Percentiles rank a stretch among this genome's conserved stretches.
These are phyloP conservation scores for Drosophila erecta DNA, from an alignment of 1,140 invertebrate genomes.

Conservation along the genomic window DNA sequence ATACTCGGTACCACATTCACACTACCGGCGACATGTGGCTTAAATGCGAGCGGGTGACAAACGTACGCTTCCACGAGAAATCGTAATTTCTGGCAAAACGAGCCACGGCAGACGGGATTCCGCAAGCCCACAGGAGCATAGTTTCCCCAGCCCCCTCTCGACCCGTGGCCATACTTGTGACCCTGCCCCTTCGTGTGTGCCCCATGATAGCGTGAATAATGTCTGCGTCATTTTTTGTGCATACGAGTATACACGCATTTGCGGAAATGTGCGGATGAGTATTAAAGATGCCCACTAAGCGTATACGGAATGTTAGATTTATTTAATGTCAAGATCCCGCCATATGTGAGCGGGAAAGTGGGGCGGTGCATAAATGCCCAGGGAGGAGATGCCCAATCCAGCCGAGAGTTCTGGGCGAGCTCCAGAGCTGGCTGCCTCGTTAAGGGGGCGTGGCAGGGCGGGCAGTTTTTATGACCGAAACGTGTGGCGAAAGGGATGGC, in stretches of 20 bases:
- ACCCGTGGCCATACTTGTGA: neutral
- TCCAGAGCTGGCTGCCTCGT: constrained; percentile 62
- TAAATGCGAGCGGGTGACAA: constrained; percentile 48
- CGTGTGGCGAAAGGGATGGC: constrained; percentile 43
- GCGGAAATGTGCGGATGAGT: constrained; percentile 45
- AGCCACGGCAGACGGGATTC: constrained; percentile 35
- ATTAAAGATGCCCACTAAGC: constrained; percentile 79
- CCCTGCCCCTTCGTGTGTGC: constrained; percentile 29
- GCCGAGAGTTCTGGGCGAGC: constrained; percentile 29
- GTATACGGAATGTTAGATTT: constrained; percentile 75
- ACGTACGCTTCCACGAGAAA: constrained; percentile 58
- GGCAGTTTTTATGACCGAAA: constrained; percentile 77
- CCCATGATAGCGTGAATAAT: constrained; percentile 83
- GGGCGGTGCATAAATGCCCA: constrained; percentile 62
- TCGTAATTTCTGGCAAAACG: constrained; percentile 66
- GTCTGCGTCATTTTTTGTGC: constrained; percentile 75
- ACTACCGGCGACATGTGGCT: constrained; percentile 47
- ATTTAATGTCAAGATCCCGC: constrained; percentile 78
- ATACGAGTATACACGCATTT: constrained; percentile 16
- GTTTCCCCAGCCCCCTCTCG: neutral
- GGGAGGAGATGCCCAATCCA: constrained; percentile 43
- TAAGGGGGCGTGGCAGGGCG: constrained; percentile 65
- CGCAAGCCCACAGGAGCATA: constrained; percentile 54
- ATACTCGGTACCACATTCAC: constrained; percentile 37
- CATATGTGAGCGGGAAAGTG: constrained; percentile 44